phyloP scores from a whole-genome alignment of 2,113 vertebrate species.

The Leptosomus discolor region DNA sequence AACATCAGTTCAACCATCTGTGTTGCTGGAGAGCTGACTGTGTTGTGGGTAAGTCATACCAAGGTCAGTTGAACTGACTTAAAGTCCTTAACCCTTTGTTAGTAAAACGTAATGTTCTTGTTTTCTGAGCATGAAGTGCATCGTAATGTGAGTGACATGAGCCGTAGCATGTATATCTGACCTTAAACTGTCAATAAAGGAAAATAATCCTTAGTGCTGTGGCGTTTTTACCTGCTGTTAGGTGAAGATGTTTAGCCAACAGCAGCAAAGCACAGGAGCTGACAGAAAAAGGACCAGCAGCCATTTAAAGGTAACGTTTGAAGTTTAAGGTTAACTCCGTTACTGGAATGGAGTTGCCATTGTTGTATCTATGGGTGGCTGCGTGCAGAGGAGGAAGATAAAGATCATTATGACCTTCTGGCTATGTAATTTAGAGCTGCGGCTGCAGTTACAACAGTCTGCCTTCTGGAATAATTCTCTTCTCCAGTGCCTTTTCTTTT shows the following conservation, averaged over 20 bases:
- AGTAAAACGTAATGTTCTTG: background rate
- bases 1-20: constrained; percentile 64
- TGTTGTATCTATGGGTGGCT: background rate
- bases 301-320: background rate
- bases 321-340: background rate
- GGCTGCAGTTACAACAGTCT: background rate
- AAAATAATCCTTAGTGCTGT: background rate
- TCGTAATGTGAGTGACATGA: accelerated
- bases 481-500: background rate
- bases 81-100: constrained; percentile 30
- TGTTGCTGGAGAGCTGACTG: constrained; percentile 56
- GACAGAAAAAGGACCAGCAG: background rate
- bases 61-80: constrained; percentile 37
- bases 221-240: background rate
- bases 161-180: background rate
- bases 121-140: background rate
- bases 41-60: constrained; percentile 57
- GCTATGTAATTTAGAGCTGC: background rate
- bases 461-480: background rate
- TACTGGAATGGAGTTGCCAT: background rate
- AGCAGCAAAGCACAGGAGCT: background rate
- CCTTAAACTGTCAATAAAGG: background rate
- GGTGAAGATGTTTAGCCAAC: accelerated
- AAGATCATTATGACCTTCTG: background rate
- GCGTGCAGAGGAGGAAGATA: background rate